Conservation (phyloP, 2,113 vertebrate species). For the Mus musculus region GRCm39 chr5:121918501-121919000, state of each 20-base stretch:
- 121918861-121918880: conserved; percentile 40
- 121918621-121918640: conserved; percentile 78
- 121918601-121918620: conserved; percentile 55
- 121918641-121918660: conserved; percentile 75
- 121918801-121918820: conserved; percentile 34
- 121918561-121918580: conserved; percentile 70
- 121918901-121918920: conserved; percentile 45
- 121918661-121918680: conserved; percentile 59
- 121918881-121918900: conserved; percentile 55
- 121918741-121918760: neutral
- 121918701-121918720: too few relatives aligned
- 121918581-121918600: conserved; percentile 63
- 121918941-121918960: conserved; percentile 75
- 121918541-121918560: conserved; percentile 69
- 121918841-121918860: conserved; percentile 37
- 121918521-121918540: conserved; percentile 75
- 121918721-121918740: neutral
- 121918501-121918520: conserved; percentile 74
- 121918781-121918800: neutral
- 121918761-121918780: neutral
- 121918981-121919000: conserved; percentile 72
- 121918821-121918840: conserved; percentile 41
- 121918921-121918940: conserved; percentile 80
- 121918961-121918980: conserved; percentile 54
- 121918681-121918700: conserved; percentile 79